Conservation (phyloP, 2,797 vertebrate genomes). For the Sebastolobus altivelis region DNA sequence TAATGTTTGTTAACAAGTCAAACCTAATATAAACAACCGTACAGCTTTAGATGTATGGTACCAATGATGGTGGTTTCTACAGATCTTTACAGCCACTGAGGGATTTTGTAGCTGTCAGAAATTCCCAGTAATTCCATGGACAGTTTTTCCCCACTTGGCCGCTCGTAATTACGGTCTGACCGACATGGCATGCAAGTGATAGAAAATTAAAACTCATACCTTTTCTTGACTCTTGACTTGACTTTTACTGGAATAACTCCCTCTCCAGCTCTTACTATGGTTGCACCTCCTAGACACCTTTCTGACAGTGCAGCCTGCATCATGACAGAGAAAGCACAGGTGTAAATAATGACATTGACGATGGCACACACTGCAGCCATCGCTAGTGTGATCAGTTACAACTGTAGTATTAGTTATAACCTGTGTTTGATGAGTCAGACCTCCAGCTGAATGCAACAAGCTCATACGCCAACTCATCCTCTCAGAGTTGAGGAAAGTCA, state of each 20-base stretch:
- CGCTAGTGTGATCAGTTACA: not conserved
- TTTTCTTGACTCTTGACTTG: not conserved
- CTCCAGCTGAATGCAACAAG: not conserved
- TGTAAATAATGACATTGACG: not conserved
- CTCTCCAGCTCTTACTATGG: not conserved
- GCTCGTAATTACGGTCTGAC: not conserved
- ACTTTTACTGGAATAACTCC: not conserved
- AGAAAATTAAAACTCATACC: not conserved
- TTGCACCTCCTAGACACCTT: not conserved
- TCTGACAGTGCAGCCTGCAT: not conserved
- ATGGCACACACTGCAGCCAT: not conserved
- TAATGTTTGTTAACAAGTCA: not conserved
- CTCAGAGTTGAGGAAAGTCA: not conserved
- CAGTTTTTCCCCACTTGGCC: not conserved
- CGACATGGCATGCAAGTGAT: not conserved
- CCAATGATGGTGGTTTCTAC: not conserved
- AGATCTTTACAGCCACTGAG: not conserved
- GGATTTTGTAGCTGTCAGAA: not conserved
- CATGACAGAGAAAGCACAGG: constrained; percentile 1
- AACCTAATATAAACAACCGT: not conserved
- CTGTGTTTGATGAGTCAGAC: not conserved
- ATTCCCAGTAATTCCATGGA: too few species aligned
- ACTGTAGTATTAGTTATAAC: not conserved
- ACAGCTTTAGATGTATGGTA: not conserved
- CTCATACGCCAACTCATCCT: not conserved